Evolutionary conservation across 2,888 invertebrate genomes (phyloP).

Genomic region (Leuctra nigra): DNA sequence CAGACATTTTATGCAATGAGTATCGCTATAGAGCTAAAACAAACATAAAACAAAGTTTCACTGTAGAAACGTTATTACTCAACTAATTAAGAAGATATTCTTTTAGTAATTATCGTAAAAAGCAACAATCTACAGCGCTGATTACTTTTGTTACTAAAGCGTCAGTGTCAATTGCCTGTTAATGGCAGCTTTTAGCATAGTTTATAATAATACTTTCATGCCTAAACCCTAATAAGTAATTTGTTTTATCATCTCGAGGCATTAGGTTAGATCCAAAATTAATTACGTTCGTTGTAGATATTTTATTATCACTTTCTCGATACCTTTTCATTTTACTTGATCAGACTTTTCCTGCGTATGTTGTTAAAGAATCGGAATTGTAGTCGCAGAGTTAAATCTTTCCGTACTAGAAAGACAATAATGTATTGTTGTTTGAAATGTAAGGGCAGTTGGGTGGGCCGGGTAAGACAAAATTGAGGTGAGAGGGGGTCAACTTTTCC

Average conservation of each 20-base stretch:
- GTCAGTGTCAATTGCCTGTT: not conserved
- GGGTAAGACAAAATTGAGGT: not conserved
- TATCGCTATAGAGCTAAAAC: no score
- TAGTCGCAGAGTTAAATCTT: conserved; percentile 92
- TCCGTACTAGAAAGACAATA: conserved; percentile 64
- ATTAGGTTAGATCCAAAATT: conserved; percentile 1
- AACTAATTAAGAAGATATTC: not conserved
- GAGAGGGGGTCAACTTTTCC: not conserved
- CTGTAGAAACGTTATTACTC: not conserved
- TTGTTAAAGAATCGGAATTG: conserved; percentile 94
- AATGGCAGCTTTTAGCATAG: not conserved
- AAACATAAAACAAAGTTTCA: not conserved
- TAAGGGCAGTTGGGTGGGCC: not conserved
- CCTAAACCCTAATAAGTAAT: not conserved
- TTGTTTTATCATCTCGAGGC: not conserved
- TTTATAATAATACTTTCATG: not conserved
- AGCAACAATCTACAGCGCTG: not conserved
- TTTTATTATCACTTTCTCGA: not conserved
- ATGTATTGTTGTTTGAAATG: conserved; percentile 13
- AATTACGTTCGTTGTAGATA: not conserved
- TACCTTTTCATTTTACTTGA: conserved; percentile 29
- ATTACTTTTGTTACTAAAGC: not conserved
- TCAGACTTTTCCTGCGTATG: conserved; percentile 64
- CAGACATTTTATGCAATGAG: no score
- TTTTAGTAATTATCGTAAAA: not conserved